Evolutionary conservation across 2,113 vertebrate genomes (phyloP).

Genomic region (Rhipidura dahli): DNA sequence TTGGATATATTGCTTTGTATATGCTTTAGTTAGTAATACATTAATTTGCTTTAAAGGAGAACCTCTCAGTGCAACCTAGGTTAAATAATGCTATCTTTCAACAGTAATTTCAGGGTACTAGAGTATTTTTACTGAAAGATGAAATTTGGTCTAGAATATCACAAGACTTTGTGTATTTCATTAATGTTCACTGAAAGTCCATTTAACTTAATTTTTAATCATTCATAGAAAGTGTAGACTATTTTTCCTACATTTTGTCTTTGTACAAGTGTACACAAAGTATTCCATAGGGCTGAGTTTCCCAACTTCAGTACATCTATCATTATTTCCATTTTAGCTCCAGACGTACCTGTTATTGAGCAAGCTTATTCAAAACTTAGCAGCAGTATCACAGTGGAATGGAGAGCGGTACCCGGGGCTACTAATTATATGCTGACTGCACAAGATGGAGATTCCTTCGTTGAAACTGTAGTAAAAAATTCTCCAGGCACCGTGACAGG

Average conservation of each 20-base stretch:
- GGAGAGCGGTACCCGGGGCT: conserved; percentile 79
- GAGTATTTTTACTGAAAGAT: neutral
- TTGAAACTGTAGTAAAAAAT: conserved; percentile 72
- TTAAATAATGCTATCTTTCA: neutral
- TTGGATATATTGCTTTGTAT: neutral
- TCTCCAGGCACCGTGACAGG: conserved; percentile 82
- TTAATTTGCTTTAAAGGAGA: neutral
- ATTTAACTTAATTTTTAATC: neutral
- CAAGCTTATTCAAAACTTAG: conserved; percentile 88
- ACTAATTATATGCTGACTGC: conserved; percentile 84
- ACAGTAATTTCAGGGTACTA: neutral
- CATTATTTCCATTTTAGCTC: conserved; percentile 72
- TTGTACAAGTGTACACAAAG: neutral
- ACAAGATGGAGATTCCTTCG: conserved; percentile 69
- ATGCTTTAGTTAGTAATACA: neutral
- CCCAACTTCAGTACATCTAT: neutral
- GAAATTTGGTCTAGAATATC: neutral
- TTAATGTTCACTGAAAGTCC: neutral
- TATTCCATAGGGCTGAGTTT: neutral
- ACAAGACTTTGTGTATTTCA: neutral
- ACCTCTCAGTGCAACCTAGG: neutral
- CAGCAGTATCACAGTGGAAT: conserved; percentile 89
- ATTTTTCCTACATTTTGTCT: neutral
- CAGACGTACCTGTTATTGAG: conserved; percentile 79
- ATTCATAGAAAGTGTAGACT: neutral